Conservation (phyloP, 2,797 vertebrate genomes). For the Streptopelia turtur region DNA sequence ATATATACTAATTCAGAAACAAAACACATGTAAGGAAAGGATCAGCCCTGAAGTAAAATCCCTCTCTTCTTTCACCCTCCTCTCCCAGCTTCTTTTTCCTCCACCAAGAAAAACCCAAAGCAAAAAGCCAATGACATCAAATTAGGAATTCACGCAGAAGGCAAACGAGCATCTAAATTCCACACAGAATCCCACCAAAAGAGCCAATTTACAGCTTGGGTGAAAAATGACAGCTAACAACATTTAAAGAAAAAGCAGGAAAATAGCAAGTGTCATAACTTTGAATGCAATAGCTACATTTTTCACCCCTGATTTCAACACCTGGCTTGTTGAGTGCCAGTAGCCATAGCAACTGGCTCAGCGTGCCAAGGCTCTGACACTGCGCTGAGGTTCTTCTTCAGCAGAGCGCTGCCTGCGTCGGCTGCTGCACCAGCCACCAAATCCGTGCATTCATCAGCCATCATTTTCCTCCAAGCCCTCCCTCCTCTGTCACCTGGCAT, state of each 20-base stretch:
- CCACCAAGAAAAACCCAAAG: background rate
- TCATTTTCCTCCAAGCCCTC: background rate
- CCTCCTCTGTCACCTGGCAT: background rate
- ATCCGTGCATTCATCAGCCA: background rate
- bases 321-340: conserved; percentile 25
- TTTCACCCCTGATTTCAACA: background rate
- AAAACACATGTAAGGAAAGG: background rate
- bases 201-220: background rate
- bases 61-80: background rate
- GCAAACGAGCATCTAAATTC: background rate
- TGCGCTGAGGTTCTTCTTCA: background rate
- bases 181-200: background rate
- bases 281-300: background rate
- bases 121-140: background rate
- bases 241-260: conserved; percentile 28
- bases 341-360: conserved; percentile 44
- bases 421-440: background rate
- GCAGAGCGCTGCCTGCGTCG: background rate
- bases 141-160: conserved; percentile 10
- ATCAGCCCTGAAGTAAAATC: background rate
- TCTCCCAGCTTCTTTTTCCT: background rate
- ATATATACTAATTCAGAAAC: background rate
- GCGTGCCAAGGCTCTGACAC: background rate
- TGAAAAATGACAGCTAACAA: conserved; percentile 31
- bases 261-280: conserved; percentile 30